phyloP scores from a whole-genome alignment of 2,797 vertebrate genomes.

The Macropus fuliginosus region DNA sequence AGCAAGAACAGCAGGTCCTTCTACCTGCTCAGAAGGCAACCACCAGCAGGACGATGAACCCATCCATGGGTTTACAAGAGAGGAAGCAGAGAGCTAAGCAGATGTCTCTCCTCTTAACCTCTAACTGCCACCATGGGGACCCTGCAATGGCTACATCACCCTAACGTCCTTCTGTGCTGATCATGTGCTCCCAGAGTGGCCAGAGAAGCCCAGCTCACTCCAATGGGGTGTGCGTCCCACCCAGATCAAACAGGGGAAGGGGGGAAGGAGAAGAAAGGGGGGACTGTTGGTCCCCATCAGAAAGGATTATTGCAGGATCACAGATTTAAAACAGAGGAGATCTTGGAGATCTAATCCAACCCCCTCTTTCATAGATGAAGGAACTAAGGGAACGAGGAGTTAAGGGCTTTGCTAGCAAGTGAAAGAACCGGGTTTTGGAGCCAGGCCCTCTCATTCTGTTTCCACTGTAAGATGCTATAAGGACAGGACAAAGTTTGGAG shows the following conservation, averaged over 20 bases:
- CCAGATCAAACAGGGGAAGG: background rate
- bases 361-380: background rate
- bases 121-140: conserved; percentile 69
- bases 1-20: too few relatives aligned
- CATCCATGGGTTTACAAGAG: too few relatives aligned
- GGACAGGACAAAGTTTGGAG: background rate
- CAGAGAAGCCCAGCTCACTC: too few relatives aligned
- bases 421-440: background rate
- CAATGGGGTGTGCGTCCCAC: too few relatives aligned
- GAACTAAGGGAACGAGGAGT: background rate
- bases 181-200: too few relatives aligned
- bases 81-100: conserved; percentile 5
- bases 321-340: background rate
- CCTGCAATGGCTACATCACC: conserved; percentile 37
- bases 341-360: background rate
- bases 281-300: too few relatives aligned
- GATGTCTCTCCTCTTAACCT: conserved; percentile 78
- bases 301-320: background rate
- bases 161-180: background rate
- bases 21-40: too few relatives aligned
- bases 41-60: too few relatives aligned
- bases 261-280: background rate
- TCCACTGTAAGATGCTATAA: background rate
- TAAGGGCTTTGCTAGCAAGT: too few relatives aligned
- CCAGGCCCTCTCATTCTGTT: background rate